Evolutionary conservation across 1,140 invertebrate genomes (phyloP).

Genomic region (Halictus rubicundus): DNA sequence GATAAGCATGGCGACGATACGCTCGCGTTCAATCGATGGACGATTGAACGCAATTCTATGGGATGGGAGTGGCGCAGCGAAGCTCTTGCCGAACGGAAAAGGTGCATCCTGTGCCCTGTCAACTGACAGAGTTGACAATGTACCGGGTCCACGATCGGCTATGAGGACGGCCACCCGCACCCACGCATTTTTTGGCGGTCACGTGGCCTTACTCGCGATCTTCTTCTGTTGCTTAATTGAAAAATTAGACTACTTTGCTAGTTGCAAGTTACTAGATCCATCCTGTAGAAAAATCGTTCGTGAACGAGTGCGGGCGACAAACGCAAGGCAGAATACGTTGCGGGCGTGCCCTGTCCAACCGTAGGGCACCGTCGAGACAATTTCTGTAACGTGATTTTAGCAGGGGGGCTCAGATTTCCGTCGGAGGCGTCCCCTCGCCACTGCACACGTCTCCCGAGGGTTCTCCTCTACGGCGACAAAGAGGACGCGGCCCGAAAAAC

Average conservation of each 20-base stretch:
- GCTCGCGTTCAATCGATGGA: constrained; percentile 62
- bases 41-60: constrained; percentile 68
- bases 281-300: no score
- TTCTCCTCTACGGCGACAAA: constrained; percentile 12
- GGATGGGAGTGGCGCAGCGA: constrained; percentile 66
- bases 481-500: not conserved
- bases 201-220: not conserved
- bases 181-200: constrained; percentile 37
- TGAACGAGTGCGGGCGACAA: not conserved
- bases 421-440: no score
- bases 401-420: constrained; percentile 22
- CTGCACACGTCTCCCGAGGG: not conserved
- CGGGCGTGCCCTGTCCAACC: not conserved
- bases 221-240: no score
- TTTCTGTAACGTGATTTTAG: constrained; percentile 41
- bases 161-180: constrained; percentile 22
- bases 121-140: constrained; percentile 67
- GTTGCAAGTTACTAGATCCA: no score
- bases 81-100: constrained; percentile 66
- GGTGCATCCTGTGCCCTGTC: constrained; percentile 68
- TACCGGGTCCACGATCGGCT: constrained; percentile 50
- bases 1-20: constrained; percentile 53
- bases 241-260: no score
- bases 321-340: not conserved
- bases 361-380: not conserved